phyloP scores from a whole-genome alignment of 2,113 vertebrate genomes.

The Sciurus niger region DNA sequence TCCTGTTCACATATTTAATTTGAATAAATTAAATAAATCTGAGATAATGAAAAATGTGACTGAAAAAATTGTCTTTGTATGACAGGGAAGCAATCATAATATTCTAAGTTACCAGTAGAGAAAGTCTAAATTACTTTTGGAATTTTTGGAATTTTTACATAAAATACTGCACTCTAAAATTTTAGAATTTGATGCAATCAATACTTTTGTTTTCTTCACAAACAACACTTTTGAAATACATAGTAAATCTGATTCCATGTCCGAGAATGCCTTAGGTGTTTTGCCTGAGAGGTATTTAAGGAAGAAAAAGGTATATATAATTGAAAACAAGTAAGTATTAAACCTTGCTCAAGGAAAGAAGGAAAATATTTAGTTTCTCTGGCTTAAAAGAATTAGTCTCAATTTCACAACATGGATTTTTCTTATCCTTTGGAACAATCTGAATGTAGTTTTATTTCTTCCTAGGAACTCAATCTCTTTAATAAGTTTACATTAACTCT shows the following conservation, averaged over 20 bases:
- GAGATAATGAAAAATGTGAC: neutral
- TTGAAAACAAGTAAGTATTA: constrained; percentile 1
- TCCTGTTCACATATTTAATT: neutral
- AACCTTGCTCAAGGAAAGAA: neutral
- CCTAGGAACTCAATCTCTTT: neutral
- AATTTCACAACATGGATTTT: neutral
- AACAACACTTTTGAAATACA: neutral
- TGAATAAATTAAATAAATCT: neutral
- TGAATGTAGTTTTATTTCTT: neutral
- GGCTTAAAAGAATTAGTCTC: neutral
- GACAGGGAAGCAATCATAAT: neutral
- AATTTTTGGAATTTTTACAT: neutral
- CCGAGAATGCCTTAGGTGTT: neutral
- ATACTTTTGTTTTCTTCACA: neutral
- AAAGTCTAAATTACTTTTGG: neutral
- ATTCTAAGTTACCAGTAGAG: neutral
- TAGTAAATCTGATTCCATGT: neutral
- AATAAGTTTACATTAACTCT: constrained; percentile 29
- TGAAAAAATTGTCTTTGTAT: neutral
- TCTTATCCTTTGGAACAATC: neutral
- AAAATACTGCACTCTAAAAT: neutral
- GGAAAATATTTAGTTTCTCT: neutral
- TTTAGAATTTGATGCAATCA: neutral
- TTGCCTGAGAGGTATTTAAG: neutral
- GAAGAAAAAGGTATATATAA: neutral